Percentiles rank a stretch among this genome's conserved stretches.
Conservation (phyloP, 53 echinoderm and acorn worm genomes). For the Actinopyga echinites region DNA sequence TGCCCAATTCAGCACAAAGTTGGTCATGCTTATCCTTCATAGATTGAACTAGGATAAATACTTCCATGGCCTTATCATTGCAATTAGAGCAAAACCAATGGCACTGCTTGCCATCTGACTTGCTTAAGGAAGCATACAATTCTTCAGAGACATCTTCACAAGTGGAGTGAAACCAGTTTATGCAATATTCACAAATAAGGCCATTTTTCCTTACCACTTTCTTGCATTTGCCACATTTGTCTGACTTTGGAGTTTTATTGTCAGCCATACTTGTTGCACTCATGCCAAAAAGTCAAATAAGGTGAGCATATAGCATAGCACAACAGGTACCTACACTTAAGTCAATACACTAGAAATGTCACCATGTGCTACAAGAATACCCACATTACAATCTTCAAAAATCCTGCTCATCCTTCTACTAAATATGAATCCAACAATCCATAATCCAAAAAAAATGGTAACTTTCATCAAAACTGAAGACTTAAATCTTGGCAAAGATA, state of each 20-base stretch:
- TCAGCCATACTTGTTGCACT: background rate
- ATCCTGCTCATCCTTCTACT: too few species aligned
- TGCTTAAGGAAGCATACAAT: background rate
- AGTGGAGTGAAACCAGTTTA: background rate
- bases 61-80: conserved; percentile 14
- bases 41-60: conserved; percentile 9
- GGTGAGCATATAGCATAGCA: too few species aligned
- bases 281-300: too few species aligned
- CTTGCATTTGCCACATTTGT: background rate
- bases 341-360: too few species aligned
- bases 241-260: background rate
- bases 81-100: conserved; percentile 6
- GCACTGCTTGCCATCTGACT: conserved; percentile 11
- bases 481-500: too few species aligned
- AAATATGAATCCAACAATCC: too few species aligned
- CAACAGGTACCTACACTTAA: too few species aligned
- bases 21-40: background rate
- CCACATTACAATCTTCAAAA: too few species aligned
- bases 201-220: background rate
- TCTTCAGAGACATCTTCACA: background rate
- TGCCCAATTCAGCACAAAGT: background rate
- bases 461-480: too few species aligned
- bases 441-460: too few species aligned
- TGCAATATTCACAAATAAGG: background rate
- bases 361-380: too few species aligned